A percentile compares a stretch with the other conserved stretches of the same genome.
phyloP scores from a whole-genome alignment of 2,797 vertebrate species.

The Hemitrygon akajei region DNA sequence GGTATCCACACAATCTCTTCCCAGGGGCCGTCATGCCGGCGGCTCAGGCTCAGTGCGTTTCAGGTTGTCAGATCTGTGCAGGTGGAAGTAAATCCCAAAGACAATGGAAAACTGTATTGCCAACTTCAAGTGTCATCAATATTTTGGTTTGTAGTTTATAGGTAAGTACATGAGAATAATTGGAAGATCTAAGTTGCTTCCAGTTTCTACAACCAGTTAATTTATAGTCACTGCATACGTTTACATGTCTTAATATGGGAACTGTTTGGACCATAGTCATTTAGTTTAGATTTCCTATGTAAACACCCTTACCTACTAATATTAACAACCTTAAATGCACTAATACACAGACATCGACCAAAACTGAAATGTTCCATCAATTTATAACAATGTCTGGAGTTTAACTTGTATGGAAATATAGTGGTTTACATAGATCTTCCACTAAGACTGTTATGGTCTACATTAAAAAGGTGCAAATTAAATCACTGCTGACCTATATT shows the following conservation, averaged over 20 bases:
- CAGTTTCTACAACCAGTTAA: not conserved
- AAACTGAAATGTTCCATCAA: not conserved
- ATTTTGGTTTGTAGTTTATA: not conserved
- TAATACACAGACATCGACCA: not conserved
- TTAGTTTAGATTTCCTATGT: not conserved
- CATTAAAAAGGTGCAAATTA: not conserved
- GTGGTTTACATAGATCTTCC: not conserved
- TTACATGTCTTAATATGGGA: constrained; percentile 8
- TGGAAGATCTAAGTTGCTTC: not conserved
- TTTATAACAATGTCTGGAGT: not conserved
- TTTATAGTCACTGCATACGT: not conserved
- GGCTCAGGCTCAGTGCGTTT: not conserved
- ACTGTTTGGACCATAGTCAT: not conserved
- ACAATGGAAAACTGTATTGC: not conserved
- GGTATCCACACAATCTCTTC: not conserved
- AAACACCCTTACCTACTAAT: not conserved
- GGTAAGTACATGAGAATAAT: not conserved
- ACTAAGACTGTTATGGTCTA: not conserved
- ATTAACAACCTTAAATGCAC: not conserved
- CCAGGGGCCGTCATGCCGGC: too few relatives aligned
- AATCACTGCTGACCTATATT: not conserved
- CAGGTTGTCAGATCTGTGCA: not conserved
- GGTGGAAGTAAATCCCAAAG: not conserved
- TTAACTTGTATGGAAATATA: not conserved
- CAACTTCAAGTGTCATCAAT: not conserved